Percentiles rank a stretch among this genome's conserved stretches.
phyloP scores from a whole-genome alignment of 2,113 vertebrate species.

The Agapornis roseicollis region DNA sequence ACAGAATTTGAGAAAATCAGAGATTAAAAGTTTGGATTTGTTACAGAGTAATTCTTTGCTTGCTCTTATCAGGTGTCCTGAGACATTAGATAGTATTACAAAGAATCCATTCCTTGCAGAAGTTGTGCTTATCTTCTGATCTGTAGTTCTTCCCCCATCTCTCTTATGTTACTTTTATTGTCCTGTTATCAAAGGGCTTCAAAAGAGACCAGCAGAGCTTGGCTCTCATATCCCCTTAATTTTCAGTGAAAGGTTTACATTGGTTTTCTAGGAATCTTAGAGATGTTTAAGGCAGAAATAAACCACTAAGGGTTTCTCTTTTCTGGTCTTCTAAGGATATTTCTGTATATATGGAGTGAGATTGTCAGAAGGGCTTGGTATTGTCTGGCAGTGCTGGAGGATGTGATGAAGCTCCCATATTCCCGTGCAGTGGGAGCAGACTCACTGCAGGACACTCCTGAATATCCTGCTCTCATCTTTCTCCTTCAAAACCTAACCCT shows the following conservation, averaged over 20 bases:
- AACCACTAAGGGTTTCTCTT: background rate
- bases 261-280: background rate
- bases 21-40: background rate
- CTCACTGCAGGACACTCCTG: background rate
- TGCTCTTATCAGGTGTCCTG: background rate
- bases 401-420: background rate
- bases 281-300: background rate
- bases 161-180: background rate
- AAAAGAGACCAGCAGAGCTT: background rate
- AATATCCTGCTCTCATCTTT: background rate
- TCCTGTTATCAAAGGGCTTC: background rate
- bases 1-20: background rate
- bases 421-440: background rate
- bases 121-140: background rate
- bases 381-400: background rate
- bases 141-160: background rate
- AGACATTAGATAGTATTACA: background rate
- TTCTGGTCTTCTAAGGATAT: background rate
- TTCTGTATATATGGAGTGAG: fast-evolving
- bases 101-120: background rate
- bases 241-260: background rate
- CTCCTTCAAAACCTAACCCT: background rate
- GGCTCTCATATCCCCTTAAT: background rate
- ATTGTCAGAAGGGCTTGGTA: background rate
- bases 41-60: background rate